Base-by-base conservation (phyloP, 2,113 vertebrate species). In the Sciurus niger region DNA sequence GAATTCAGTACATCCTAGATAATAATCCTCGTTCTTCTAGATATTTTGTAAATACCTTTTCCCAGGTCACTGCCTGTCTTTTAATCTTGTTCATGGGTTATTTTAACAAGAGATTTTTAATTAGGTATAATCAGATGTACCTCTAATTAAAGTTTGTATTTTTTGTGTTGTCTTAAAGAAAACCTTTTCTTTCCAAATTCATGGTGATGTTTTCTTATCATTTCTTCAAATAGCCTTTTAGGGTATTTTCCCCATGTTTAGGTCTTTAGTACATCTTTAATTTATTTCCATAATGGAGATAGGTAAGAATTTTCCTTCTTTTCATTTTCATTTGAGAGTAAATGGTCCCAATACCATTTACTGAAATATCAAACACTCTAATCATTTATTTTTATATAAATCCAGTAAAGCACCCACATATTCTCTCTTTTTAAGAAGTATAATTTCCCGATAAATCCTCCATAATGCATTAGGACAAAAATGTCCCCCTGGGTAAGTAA, bases 81-180 rank as follows among this genome's bases (percentile, higher is more conserved):
- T 94, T 88, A 53, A 88, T 93, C 89, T 94, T 85, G 34, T 77
- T 96, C 82, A 34, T 32, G 58, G 34, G 4, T 67, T 80, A 84
- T 80, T 87, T 86, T 91, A 40, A 89, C 92, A 90, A 86, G 86
- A 80, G 53, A 1, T 74, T 96, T 96, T 93, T 92, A 95, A 79
- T 97, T 95, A 84, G 55, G 37, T 89, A 30, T 91, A 76, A 94
- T 95, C 70, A 89, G 65, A 92, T 76, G 30, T 8, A 37, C 25
- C 43, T 77, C 85, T 84, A 87, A 63, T 88, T 77, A 84, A 77
- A 88, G 60, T 92, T 95, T 55, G 46, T 76, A 48, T 78, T 67
- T 96, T 68, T 70, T 30, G 48, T 55, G 8, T 80, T 77, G 25
- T 43, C 32, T 90, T 90, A 51, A 93, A 70, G 83, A 77, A 92